phyloP scores from a whole-genome alignment of 2,113 vertebrate genomes.

The Neogobius melanostomus region DNA sequence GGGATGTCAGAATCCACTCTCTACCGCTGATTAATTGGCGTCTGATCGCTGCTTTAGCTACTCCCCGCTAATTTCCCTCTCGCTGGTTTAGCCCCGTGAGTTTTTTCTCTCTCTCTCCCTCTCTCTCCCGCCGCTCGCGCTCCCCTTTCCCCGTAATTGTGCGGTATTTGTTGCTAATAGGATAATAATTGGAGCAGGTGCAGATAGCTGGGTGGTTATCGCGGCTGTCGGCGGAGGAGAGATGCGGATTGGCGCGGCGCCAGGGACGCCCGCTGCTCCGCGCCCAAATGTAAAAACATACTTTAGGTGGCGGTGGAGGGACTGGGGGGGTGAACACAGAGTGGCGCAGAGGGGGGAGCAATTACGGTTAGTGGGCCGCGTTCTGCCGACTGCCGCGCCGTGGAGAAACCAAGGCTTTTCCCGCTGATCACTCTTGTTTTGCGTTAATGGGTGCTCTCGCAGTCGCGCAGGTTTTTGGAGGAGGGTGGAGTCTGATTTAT shows the following conservation, averaged over 20 bases:
- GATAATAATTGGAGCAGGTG: conserved; percentile 84
- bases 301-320: conserved; percentile 45
- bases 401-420: too few species aligned
- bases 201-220: conserved; percentile 75
- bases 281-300: conserved; percentile 60
- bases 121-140: too few species aligned
- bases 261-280: conserved; percentile 68
- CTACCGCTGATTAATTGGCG: conserved; percentile 71
- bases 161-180: conserved; percentile 81
- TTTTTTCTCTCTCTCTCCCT: conserved; percentile 36
- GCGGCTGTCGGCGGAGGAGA: conserved; percentile 64
- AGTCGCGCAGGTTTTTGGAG: too few species aligned
- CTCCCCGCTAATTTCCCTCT: conserved; percentile 71
- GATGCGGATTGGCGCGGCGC: conserved; percentile 67
- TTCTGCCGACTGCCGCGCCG: too few species aligned
- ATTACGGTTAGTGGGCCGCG: not conserved
- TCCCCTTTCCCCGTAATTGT: conserved; percentile 70
- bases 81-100: conserved; percentile 63
- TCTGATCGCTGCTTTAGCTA: conserved; percentile 66
- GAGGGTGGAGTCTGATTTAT: too few species aligned
- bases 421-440: too few species aligned
- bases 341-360: not conserved
- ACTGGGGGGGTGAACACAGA: conserved; percentile 30
- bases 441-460: too few species aligned
- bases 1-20: conserved; percentile 45